Conservation (phyloP, 2,888 invertebrate genomes). For the Tachina fera region DNA sequence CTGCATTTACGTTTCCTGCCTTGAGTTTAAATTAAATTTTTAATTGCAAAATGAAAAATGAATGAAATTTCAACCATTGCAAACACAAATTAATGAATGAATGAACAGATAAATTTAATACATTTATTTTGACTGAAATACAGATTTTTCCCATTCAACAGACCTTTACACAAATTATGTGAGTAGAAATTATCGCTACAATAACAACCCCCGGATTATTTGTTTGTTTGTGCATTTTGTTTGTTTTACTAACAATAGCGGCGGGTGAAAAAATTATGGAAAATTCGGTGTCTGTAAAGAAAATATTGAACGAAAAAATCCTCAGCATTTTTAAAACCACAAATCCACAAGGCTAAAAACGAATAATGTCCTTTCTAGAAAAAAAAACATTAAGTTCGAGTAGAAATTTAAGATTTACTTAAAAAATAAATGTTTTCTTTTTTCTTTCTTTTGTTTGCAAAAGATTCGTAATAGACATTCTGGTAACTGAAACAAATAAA, state of each 20-base stretch:
- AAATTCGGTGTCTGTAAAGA: neutral
- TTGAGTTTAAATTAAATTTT: constrained; percentile 63
- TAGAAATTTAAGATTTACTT: no score
- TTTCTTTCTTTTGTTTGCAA: no score
- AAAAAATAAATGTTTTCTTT: no score
- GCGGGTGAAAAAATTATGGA: neutral
- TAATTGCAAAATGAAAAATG: constrained; percentile 52
- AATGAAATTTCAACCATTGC: constrained; percentile 13
- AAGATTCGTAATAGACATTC: no score
- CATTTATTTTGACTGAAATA: constrained; percentile 21
- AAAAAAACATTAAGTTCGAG: no score
- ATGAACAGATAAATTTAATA: constrained; percentile 31
- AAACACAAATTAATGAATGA: constrained; percentile 21
- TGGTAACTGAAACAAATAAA: no score
- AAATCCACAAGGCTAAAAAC: constrained; percentile 20
- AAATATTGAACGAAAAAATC: neutral
- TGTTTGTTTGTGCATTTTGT: neutral
- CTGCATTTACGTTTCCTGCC: constrained; percentile 58
- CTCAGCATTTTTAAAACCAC: constrained; percentile 75
- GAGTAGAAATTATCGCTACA: constrained; percentile 20
- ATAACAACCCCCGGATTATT: constrained; percentile 31
- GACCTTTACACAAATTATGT: constrained; percentile 12
- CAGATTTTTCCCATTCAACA: constrained; percentile 2
- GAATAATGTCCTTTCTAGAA: neutral
- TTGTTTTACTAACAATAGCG: neutral